A percentile compares a stretch with the other conserved stretches of the same genome.
Evolutionary conservation across 2,113 vertebrate genomes (phyloP).

Genomic region (Epinephelus lanceolatus): DNA sequence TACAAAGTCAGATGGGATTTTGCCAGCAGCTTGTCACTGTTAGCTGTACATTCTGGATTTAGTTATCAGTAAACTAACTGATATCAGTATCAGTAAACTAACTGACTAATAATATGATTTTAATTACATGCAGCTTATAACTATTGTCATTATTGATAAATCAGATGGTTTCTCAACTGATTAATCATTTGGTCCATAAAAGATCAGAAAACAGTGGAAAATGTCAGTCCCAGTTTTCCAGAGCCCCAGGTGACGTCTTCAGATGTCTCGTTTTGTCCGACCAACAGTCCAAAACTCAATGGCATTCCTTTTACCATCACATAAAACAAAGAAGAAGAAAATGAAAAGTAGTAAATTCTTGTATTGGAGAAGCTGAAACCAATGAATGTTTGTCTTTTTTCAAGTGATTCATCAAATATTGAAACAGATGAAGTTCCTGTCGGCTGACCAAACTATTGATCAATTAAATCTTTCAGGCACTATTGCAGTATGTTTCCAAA

Average conservation of each 20-base stretch:
- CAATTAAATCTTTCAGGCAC: neutral
- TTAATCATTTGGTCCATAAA: neutral
- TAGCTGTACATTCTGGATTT: neutral
- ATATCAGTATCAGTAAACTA: no score
- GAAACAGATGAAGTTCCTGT: no score
- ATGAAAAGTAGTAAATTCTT: neutral
- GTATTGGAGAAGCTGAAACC: neutral
- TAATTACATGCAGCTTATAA: neutral
- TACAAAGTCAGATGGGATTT: slow-evolving; percentile 11
- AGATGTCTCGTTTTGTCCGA: neutral
- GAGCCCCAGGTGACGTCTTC: neutral
- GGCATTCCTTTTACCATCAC: neutral
- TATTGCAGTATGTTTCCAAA: neutral
- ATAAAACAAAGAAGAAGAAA: no score
- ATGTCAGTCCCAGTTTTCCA: neutral
- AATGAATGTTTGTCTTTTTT: no score
- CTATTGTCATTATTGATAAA: neutral
- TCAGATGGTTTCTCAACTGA: neutral
- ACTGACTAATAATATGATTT: no score
- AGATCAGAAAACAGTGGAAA: neutral
- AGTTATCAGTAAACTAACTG: neutral
- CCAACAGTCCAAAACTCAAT: neutral
- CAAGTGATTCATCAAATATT: no score
- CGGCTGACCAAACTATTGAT: no score
- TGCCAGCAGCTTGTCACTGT: neutral